Percentiles rank a stretch among this genome's conserved stretches.
Conservation (phyloP, 2,797 vertebrate genomes). For the Rhodeus uyekii region DNA sequence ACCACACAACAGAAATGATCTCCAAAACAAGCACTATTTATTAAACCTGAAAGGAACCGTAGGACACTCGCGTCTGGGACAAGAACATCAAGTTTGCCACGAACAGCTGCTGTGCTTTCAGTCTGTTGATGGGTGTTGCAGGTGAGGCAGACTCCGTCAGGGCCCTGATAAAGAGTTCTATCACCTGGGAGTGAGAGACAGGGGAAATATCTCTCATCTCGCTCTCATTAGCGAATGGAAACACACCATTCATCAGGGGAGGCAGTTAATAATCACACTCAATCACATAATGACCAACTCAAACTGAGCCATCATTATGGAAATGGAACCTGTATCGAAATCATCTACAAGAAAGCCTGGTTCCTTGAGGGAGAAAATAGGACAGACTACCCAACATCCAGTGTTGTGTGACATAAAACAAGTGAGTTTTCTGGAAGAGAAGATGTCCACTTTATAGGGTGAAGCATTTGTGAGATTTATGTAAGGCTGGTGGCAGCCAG, state of each 20-base stretch:
- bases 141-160: conserved; percentile 44
- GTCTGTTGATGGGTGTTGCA: conserved; percentile 33
- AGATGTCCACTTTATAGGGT: conserved; percentile 44
- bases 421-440: conserved; percentile 39
- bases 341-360: conserved; percentile 52
- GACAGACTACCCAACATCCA: conserved; percentile 10
- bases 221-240: conserved; percentile 76
- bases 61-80: background rate
- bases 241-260: conserved; percentile 73
- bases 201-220: conserved; percentile 62
- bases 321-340: conserved; percentile 62
- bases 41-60: conserved; percentile 28
- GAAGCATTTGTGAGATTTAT: conserved; percentile 50
- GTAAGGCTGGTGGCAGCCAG: conserved; percentile 30
- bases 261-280: conserved; percentile 73
- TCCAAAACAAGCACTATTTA: conserved; percentile 3
- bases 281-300: conserved; percentile 68
- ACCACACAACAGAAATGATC: conserved; percentile 1
- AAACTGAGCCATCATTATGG: conserved; percentile 60
- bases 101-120: conserved; percentile 35
- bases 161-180: conserved; percentile 53
- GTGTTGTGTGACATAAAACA: conserved; percentile 33
- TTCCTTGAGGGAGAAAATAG: conserved; percentile 43
- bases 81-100: conserved; percentile 32
- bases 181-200: conserved; percentile 56